Conservation (phyloP, 1,140 invertebrate genomes). For the Linepithema humile region DNA sequence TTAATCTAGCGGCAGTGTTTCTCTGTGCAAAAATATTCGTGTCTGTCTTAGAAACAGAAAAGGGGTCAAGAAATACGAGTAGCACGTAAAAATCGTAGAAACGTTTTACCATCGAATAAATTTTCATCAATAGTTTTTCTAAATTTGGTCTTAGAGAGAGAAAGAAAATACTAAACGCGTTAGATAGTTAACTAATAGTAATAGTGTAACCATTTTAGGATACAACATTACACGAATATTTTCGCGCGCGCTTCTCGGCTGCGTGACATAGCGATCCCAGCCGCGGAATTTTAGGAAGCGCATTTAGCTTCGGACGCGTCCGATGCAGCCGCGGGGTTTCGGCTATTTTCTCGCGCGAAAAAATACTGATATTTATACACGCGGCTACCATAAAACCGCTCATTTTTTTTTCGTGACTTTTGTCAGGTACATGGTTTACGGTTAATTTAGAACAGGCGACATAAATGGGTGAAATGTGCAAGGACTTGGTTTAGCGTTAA, state of each 20-base stretch:
- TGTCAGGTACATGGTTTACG: constrained; percentile 14
- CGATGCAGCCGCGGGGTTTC: constrained; percentile 25
- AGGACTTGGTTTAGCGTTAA: constrained; percentile 26
- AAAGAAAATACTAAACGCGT: neutral
- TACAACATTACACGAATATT: neutral
- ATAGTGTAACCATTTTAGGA: neutral
- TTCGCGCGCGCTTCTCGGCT: neutral
- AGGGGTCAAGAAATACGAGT: neutral
- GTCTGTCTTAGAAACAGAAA: neutral
- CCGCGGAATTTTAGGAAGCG: constrained; percentile 15
- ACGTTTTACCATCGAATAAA: neutral
- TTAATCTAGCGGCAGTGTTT: neutral
- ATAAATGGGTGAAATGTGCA: constrained; percentile 25
- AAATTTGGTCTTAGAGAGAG: neutral
- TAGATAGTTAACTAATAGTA: neutral
- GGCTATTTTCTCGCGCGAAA: constrained; percentile 16
- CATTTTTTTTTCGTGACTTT: neutral
- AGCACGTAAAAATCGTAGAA: neutral
- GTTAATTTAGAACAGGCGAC: neutral
- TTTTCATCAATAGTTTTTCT: neutral
- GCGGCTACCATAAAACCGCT: neutral
- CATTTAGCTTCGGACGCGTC: constrained; percentile 39
- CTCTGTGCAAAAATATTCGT: neutral
- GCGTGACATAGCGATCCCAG: constrained; percentile 17
- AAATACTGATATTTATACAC: constrained; percentile 31